Percentiles rank a stretch among this genome's conserved stretches.
Conservation (phyloP, 2,113 vertebrate genomes). For the Poeciliopsis retropinna region DNA sequence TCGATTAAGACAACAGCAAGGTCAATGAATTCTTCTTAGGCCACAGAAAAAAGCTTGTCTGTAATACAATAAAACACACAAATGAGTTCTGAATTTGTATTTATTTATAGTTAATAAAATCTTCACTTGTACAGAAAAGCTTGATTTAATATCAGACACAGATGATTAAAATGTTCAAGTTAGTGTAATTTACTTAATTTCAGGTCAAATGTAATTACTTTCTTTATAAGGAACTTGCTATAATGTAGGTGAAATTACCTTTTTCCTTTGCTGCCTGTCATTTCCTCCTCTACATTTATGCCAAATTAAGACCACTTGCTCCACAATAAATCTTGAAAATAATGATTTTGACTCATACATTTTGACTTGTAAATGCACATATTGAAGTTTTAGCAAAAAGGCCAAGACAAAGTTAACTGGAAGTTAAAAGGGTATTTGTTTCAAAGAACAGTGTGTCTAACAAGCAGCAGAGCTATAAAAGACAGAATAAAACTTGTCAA, state of each 20-base stretch:
- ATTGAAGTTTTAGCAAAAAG: background rate
- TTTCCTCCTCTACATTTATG: background rate
- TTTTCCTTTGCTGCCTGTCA: background rate
- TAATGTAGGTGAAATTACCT: background rate
- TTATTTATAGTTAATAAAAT: background rate
- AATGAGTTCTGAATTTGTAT: background rate
- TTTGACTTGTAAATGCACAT: background rate
- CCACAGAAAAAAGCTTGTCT: too few relatives aligned
- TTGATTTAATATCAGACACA: background rate
- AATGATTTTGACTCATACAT: background rate
- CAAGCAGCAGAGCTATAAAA: slow-evolving; percentile 11
- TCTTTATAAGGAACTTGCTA: background rate
- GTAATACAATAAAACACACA: background rate
- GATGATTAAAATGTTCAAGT: too few relatives aligned
- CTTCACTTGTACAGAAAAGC: background rate
- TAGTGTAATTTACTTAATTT: too few relatives aligned
- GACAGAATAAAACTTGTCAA: slow-evolving; percentile 16
- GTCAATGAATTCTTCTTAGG: too few relatives aligned
- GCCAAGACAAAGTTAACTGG: background rate
- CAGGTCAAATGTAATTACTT: background rate
- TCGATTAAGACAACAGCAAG: background rate
- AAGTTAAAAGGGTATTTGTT: background rate
- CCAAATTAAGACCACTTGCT: background rate
- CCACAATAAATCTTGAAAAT: background rate
- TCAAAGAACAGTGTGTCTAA: slow-evolving; percentile 1